phyloP scores from a whole-genome alignment of 2,797 vertebrate genomes.

The Paratrypauchen microcephalus region DNA sequence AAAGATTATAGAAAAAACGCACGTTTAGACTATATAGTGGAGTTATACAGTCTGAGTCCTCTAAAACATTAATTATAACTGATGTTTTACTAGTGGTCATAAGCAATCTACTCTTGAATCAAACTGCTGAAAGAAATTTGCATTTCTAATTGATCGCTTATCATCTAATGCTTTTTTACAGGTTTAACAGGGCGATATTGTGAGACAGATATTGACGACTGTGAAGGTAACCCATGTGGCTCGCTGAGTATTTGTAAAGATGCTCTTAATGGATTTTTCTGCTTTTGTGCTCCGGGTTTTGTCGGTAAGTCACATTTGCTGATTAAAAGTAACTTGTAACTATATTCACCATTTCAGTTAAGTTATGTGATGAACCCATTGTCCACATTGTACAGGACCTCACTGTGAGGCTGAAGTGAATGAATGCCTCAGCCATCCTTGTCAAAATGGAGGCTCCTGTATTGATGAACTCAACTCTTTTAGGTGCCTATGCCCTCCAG shows the following conservation, averaged over 20 bases:
- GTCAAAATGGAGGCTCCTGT: constrained; percentile 75
- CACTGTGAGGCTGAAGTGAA: constrained; percentile 83
- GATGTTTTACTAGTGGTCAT: no score
- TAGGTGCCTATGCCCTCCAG: constrained; percentile 75
- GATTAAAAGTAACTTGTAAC: constrained; percentile 15
- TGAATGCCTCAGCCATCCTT: constrained; percentile 81
- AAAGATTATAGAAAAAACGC: no score
- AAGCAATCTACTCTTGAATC: no score
- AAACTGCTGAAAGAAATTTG: background rate
- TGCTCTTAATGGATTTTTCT: constrained; percentile 68
- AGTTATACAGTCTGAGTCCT: no score
- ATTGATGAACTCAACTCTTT: constrained; percentile 78
- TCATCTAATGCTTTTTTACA: constrained; percentile 36
- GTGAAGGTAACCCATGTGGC: constrained; percentile 80
- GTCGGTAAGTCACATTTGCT: constrained; percentile 71
- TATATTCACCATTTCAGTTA: background rate
- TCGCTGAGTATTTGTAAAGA: constrained; percentile 81
- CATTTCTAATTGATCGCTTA: background rate
- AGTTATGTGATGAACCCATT: background rate
- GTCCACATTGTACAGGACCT: constrained; percentile 63
- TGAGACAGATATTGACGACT: constrained; percentile 72
- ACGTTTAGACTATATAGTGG: no score
- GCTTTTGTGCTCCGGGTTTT: constrained; percentile 88
- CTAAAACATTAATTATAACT: no score
- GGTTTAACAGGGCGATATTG: constrained; percentile 81